Evolutionary conservation across 2,113 vertebrate species (phyloP).

Genomic region (Urocynchramus pylzowi): DNA sequence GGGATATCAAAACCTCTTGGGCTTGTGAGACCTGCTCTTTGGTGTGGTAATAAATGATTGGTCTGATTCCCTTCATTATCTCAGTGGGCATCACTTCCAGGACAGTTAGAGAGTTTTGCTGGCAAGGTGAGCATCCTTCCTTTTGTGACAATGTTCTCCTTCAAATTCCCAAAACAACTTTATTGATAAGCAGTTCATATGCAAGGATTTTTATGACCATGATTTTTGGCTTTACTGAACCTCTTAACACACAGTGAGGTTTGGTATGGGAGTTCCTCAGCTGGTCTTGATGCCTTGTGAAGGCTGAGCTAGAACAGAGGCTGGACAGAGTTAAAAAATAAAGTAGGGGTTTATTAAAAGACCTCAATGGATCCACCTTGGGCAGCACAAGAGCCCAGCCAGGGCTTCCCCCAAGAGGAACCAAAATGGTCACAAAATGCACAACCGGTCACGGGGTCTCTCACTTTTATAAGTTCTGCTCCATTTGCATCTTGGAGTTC

Average conservation of each 20-base stretch:
- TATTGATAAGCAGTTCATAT: not conserved
- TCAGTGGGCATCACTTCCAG: not conserved
- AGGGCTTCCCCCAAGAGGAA: too few relatives aligned
- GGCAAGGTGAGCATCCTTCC: not conserved
- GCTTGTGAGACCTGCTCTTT: not conserved
- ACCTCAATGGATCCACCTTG: too few relatives aligned
- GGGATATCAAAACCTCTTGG: not conserved
- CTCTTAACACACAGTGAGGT: not conserved
- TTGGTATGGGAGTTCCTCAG: not conserved
- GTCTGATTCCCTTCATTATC: not conserved
- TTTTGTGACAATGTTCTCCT: not conserved
- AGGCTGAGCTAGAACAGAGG: too few relatives aligned
- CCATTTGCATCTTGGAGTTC: too few relatives aligned
- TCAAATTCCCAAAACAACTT: not conserved
- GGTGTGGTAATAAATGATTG: not conserved
- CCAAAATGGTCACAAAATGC: too few relatives aligned
- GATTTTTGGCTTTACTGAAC: not conserved
- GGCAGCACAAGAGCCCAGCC: too few relatives aligned
- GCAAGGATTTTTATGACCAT: not conserved
- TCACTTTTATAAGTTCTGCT: too few relatives aligned
- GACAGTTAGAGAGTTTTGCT: not conserved
- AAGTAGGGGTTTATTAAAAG: too few relatives aligned
- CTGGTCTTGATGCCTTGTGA: not conserved
- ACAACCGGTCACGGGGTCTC: too few relatives aligned
- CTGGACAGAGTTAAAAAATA: too few relatives aligned